A percentile compares a stretch with the other conserved stretches of the same genome.
phyloP scores from a whole-genome alignment of 2,888 invertebrate genomes.

The Drosophila tanythrix region DNA sequence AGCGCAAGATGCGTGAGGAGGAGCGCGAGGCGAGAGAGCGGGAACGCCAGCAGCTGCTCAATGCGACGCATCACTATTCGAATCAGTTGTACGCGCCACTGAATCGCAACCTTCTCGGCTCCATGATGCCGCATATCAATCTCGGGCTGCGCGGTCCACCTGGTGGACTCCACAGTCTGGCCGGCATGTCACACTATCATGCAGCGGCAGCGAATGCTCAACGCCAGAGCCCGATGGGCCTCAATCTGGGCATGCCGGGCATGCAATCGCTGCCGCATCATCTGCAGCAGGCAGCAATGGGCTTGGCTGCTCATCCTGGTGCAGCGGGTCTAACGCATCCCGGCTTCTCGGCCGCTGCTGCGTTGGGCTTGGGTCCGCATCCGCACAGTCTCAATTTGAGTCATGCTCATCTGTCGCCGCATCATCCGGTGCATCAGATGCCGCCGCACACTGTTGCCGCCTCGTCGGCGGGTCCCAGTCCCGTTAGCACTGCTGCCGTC shows the following conservation, averaged over 20 bases:
- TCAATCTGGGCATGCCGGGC: constrained; percentile 82
- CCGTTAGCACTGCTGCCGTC: constrained; percentile 57
- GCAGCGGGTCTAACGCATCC: constrained; percentile 81
- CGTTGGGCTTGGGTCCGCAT: constrained; percentile 82
- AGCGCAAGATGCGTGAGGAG: constrained; percentile 84
- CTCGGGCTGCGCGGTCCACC: constrained; percentile 83
- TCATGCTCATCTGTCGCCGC: constrained; percentile 83
- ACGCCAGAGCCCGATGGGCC: constrained; percentile 84
- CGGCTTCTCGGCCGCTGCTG: constrained; percentile 82
- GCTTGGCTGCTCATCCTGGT: constrained; percentile 76
- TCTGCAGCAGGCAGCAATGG: constrained; percentile 81
- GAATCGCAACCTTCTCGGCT: constrained; percentile 82
- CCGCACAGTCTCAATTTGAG: constrained; percentile 81
- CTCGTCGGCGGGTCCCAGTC: constrained; percentile 56
- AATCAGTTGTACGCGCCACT: constrained; percentile 83
- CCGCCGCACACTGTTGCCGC: constrained; percentile 76
- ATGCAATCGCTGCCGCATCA: constrained; percentile 82
- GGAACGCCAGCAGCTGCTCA: constrained; percentile 84
- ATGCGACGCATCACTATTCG: constrained; percentile 84
- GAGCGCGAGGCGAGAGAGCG: constrained; percentile 85
- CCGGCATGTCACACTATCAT: constrained; percentile 84
- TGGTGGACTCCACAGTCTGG: constrained; percentile 80
- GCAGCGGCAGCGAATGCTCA: constrained; percentile 82
- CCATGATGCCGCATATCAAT: constrained; percentile 83
- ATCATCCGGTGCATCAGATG: constrained; percentile 82